Conservation (phyloP, 2,888 invertebrate species). For the Lumbricus terrestris region DNA sequence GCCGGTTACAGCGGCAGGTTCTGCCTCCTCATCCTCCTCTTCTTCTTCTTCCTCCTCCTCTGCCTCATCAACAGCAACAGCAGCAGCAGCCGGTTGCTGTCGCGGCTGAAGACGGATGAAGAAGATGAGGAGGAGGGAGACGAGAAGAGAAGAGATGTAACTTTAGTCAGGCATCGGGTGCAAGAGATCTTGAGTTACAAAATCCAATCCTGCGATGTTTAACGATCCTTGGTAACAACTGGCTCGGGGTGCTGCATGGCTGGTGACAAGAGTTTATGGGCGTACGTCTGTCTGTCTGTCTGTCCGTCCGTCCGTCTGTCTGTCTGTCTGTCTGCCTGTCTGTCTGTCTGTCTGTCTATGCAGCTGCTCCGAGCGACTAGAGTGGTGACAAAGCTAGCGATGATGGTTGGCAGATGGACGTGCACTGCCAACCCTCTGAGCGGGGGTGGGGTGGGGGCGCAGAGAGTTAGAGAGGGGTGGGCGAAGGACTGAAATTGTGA, state of each 20-base stretch:
- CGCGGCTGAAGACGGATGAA: neutral
- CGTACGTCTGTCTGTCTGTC: neutral
- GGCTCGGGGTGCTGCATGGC: neutral
- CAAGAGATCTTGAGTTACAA: neutral
- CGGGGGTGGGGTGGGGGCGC: neutral
- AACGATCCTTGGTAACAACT: slow-evolving; percentile 12
- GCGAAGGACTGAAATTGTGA: neutral
- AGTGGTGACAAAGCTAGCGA: slow-evolving; percentile 7
- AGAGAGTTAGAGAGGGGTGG: neutral
- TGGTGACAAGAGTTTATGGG: neutral
- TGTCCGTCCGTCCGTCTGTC: too few relatives aligned
- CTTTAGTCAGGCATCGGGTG: neutral
- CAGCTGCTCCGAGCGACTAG: neutral
- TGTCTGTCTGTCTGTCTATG: neutral
- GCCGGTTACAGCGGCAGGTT: neutral
- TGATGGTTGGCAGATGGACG: slow-evolving; percentile 17
- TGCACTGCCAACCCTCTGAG: neutral
- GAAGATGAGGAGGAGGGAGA: neutral
- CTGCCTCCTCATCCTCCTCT: neutral
- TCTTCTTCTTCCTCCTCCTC: too few relatives aligned
- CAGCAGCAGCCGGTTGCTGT: neutral
- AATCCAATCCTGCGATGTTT: slow-evolving; percentile 13
- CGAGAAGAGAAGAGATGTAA: neutral
- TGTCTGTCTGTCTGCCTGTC: too few relatives aligned
- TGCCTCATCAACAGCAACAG: too few relatives aligned